Conservation (phyloP, 2,797 vertebrate species). For the Microhierax caerulescens region DNA sequence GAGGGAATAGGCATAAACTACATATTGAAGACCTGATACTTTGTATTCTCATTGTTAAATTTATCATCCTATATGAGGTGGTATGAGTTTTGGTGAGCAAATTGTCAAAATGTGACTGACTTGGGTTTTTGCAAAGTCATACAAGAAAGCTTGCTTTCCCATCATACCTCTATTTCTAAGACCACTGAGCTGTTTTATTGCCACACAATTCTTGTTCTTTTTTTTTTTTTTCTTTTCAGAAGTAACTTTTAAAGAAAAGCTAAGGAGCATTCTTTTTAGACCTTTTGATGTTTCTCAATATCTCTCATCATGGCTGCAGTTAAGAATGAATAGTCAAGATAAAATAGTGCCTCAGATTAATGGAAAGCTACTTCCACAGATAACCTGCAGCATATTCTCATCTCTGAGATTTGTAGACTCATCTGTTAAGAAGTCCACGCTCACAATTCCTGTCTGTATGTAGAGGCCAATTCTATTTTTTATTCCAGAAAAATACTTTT, state of each 20-base stretch:
- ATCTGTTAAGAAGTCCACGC: neutral
- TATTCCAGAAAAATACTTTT: neutral
- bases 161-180: neutral
- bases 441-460: neutral
- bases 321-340: neutral
- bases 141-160: neutral
- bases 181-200: neutral
- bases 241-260: neutral
- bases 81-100: neutral
- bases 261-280: neutral
- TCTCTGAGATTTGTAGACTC: neutral
- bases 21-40: neutral
- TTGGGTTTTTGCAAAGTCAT: neutral
- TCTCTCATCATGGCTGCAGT: neutral
- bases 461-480: neutral
- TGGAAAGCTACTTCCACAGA: neutral
- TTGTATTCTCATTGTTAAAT: neutral
- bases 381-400: neutral
- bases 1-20: conserved; percentile 23
- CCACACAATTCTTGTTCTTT: neutral
- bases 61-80: neutral
- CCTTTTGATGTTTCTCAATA: neutral
- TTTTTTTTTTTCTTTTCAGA: neutral
- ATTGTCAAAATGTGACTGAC: neutral
- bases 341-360: neutral